Evolutionary conservation across 1,140 invertebrate species (phyloP).

Genomic region (Paracyclopina nana): DNA sequence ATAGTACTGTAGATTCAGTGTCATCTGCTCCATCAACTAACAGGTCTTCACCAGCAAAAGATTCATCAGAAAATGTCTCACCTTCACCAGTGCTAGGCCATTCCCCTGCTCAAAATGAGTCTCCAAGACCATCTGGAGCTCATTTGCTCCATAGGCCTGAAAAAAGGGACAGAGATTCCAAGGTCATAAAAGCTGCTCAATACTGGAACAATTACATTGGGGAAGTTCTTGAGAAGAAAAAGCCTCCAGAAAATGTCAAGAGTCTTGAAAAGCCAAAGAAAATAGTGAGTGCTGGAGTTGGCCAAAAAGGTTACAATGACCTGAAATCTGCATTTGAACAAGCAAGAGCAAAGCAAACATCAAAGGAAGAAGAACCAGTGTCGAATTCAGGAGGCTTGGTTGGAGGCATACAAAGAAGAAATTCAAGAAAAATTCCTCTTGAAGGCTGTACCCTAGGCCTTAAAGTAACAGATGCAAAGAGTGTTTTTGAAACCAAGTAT

Average conservation of each 20-base stretch:
- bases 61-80: too few species aligned
- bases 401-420: neutral
- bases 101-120: too few species aligned
- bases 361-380: neutral
- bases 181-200: constrained; percentile 46
- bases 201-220: constrained; percentile 39
- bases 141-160: too few species aligned
- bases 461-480: constrained; percentile 57
- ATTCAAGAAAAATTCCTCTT: constrained; percentile 1
- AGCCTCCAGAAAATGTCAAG: neutral
- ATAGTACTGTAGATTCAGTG: too few species aligned
- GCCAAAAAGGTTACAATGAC: constrained; percentile 4
- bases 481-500: constrained; percentile 55
- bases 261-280: constrained; percentile 45
- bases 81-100: too few species aligned
- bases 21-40: too few species aligned
- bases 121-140: too few species aligned
- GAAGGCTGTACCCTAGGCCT: constrained; percentile 28
- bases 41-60: too few species aligned
- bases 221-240: constrained; percentile 10
- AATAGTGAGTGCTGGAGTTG: constrained; percentile 43
- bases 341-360: constrained; percentile 1
- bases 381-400: too few species aligned
- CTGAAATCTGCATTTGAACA: constrained; percentile 10
- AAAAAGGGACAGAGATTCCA: constrained; percentile 34